These are phyloP conservation scores for Mongoloraphidia duomilia DNA, from an alignment of 2,888 invertebrate genomes.

Conservation along the genomic window DNA sequence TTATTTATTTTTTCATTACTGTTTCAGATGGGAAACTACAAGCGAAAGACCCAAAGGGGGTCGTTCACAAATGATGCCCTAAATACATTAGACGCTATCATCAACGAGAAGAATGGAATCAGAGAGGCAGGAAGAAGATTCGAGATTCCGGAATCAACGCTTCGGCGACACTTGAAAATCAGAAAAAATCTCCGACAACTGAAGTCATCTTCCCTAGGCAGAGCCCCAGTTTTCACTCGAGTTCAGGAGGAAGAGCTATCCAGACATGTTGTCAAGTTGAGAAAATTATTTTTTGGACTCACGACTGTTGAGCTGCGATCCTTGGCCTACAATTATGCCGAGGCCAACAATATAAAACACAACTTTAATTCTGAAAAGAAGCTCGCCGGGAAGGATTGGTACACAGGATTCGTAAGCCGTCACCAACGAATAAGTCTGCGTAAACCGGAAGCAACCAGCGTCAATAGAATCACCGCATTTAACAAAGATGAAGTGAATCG, in stretches of 20 bases:
- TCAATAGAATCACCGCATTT: constrained; percentile 19
- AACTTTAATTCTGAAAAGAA: neutral
- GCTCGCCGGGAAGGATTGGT: constrained; percentile 15
- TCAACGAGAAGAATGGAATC: too few species aligned
- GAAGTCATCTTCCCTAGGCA: constrained; percentile 3
- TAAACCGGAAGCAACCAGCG: constrained; percentile 20
- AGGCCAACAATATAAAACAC: neutral
- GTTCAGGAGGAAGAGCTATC: constrained; percentile 9
- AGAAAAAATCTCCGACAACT: too few species aligned
- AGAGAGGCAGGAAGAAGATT: constrained; percentile 9
- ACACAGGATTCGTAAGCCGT: constrained; percentile 14
- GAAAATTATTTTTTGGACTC: constrained; percentile 1
- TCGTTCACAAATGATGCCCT: too few species aligned
- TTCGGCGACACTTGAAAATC: constrained; percentile 1
- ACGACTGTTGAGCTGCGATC: neutral
- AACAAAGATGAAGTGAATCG: constrained; percentile 16
- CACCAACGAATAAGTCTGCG: constrained; percentile 16
- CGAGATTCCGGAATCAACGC: constrained; percentile 6
- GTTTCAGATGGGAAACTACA: too few species aligned
- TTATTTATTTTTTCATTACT: too few species aligned
- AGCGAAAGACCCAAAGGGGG: too few species aligned
- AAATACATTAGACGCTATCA: too few species aligned
- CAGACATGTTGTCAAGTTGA: neutral
- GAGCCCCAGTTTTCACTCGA: constrained; percentile 8
- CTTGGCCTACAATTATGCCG: neutral